A percentile compares a stretch with the other conserved stretches of the same genome.
Conservation (phyloP, 2,113 vertebrate species). For the Corythoichthys intestinalis region DNA sequence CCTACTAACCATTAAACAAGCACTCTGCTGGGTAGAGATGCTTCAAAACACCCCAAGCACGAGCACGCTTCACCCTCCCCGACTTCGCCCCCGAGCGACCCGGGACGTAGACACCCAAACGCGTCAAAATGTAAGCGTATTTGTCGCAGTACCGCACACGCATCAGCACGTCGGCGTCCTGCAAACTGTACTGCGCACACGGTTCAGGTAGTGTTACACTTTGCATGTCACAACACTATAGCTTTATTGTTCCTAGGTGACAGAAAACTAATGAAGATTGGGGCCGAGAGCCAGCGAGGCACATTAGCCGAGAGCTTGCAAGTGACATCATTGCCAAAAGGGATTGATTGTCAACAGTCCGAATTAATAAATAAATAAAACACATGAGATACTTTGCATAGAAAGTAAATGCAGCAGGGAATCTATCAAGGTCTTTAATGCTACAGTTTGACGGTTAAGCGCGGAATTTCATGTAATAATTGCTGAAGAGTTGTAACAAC, state of each 20-base stretch:
- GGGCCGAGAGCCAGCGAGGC: constrained; percentile 14
- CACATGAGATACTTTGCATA: neutral
- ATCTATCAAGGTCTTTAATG: neutral
- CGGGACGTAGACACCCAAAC: constrained; percentile 9
- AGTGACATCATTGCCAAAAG: constrained; percentile 5
- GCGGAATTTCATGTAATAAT: too few species aligned
- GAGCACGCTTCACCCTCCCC: neutral
- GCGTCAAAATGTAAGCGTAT: neutral
- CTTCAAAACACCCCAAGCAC: neutral
- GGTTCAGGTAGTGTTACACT: neutral
- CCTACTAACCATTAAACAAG: constrained; percentile 33
- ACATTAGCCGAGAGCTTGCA: constrained; percentile 12
- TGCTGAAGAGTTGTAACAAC: neutral
- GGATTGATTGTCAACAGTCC: neutral
- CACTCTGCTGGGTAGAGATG: constrained; percentile 14
- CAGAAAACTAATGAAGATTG: constrained; percentile 39
- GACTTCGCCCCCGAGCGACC: constrained; percentile 3
- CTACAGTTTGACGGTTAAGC: too few species aligned
- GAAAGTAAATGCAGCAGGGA: neutral
- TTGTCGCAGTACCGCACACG: neutral
- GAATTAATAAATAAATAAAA: neutral
- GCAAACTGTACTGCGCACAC: neutral
- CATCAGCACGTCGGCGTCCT: neutral
- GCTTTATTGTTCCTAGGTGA: constrained; percentile 43
- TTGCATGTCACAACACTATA: constrained; percentile 10